phyloP scores from a whole-genome alignment of 2,113 vertebrate species.

The Verasper variegatus region DNA sequence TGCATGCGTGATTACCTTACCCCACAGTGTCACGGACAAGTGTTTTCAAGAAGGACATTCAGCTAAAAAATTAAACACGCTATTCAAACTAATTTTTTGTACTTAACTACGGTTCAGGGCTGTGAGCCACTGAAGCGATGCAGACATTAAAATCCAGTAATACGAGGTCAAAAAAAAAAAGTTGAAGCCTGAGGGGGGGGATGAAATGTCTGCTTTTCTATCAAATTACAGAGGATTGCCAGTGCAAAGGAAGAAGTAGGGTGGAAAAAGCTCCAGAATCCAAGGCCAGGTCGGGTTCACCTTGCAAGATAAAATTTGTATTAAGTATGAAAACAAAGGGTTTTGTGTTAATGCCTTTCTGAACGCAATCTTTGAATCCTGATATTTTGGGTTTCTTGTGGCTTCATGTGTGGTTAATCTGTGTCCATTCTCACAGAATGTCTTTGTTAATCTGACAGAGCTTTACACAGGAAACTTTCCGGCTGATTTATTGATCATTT shows the following conservation, averaged over 20 bases:
- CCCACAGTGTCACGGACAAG: constrained; percentile 29
- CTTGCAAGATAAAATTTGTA: constrained; percentile 16
- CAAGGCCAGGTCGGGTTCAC: constrained; percentile 33
- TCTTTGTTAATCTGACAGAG: constrained; percentile 55
- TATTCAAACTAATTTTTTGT: constrained; percentile 38
- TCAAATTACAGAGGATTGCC: constrained; percentile 12
- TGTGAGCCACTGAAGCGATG: constrained; percentile 30
- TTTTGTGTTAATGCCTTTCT: constrained; percentile 37
- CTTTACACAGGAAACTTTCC: constrained; percentile 69
- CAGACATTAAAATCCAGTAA: constrained; percentile 40
- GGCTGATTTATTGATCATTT: constrained; percentile 49
- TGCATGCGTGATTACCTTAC: constrained; percentile 23
- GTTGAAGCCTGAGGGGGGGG: constrained; percentile 29
- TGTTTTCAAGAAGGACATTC: constrained; percentile 42
- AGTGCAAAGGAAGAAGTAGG: constrained; percentile 15
- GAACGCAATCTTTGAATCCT: constrained; percentile 56
- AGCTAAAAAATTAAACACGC: constrained; percentile 10
- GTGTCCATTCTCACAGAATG: constrained; percentile 56
- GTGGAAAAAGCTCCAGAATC: constrained; percentile 1
- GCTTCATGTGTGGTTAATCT: constrained; percentile 59
- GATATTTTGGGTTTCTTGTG: constrained; percentile 49
- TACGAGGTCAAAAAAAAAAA: constrained; percentile 31
- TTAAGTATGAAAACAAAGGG: constrained; percentile 28
- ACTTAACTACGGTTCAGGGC: constrained; percentile 41
- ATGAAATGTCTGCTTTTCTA: constrained; percentile 37